A percentile compares a stretch with the other conserved stretches of the same genome.
Conservation (phyloP, 2,797 vertebrate genomes). For the Lutjanus argentimaculatus region DNA sequence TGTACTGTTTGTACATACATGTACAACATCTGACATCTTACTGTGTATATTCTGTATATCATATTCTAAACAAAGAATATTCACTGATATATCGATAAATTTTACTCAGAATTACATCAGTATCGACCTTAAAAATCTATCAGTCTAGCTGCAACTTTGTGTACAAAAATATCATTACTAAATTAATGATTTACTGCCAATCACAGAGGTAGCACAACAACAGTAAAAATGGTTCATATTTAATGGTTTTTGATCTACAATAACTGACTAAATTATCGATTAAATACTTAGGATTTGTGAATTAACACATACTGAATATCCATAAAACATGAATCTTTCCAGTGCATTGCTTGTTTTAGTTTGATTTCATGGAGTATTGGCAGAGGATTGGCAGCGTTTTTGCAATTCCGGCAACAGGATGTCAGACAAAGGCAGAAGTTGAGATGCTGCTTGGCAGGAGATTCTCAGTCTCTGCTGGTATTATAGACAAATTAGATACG, state of each 20-base stretch:
- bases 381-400: conserved; percentile 50
- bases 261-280: neutral
- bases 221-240: neutral
- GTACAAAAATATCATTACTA: neutral
- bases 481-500: conserved; percentile 92
- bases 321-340: neutral
- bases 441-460: conserved; percentile 70
- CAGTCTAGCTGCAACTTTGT: neutral
- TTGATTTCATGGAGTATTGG: conserved; percentile 30
- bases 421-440: conserved; percentile 66
- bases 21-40: no score
- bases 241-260: neutral
- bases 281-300: neutral
- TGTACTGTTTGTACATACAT: no score
- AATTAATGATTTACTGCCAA: neutral
- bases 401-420: conserved; percentile 48
- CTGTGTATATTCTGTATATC: no score
- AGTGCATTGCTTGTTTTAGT: conserved; percentile 15
- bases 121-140: no score
- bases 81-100: no score
- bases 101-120: no score
- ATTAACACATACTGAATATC: conserved; percentile 9
- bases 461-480: conserved; percentile 85
- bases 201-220: neutral
- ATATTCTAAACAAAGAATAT: no score